A percentile compares a stretch with the other conserved stretches of the same genome.
These are phyloP conservation scores for Nyctereutes procyonoides DNA, from an alignment of 2,113 vertebrate species.

Conservation along the genomic window DNA sequence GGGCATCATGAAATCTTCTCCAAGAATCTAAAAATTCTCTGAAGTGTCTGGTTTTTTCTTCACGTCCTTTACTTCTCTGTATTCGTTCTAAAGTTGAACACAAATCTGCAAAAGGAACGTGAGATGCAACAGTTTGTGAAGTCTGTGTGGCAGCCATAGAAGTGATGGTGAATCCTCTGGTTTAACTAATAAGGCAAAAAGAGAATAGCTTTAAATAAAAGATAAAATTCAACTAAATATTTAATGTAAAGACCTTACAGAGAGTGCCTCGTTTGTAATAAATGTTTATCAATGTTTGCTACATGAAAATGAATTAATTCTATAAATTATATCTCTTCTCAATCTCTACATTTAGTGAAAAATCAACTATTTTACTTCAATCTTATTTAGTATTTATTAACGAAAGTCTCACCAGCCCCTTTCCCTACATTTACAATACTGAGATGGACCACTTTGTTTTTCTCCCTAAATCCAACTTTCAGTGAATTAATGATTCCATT, in stretches of 20 bases:
- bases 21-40: conserved; percentile 94
- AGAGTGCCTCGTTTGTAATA: neutral
- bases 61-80: conserved; percentile 91
- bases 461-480: neutral
- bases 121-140: conserved; percentile 90
- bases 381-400: neutral
- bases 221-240: neutral
- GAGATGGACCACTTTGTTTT: conserved; percentile 1
- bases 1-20: conserved; percentile 94
- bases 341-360: neutral
- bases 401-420: neutral
- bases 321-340: neutral
- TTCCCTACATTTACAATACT: neutral
- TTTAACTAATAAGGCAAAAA: conserved; percentile 63
- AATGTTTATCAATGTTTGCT: neutral
- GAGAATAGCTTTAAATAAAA: neutral
- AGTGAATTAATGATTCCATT: neutral
- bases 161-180: conserved; percentile 79
- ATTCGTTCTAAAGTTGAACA: conserved; percentile 95
- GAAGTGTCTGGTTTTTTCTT: conserved; percentile 92
- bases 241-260: neutral
- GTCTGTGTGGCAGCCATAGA: conserved; percentile 74
- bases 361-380: neutral
- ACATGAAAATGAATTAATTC: neutral
- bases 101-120: conserved; percentile 94